Conservation (phyloP, 2,113 vertebrate species). For the Aptenodytes patagonicus region DNA sequence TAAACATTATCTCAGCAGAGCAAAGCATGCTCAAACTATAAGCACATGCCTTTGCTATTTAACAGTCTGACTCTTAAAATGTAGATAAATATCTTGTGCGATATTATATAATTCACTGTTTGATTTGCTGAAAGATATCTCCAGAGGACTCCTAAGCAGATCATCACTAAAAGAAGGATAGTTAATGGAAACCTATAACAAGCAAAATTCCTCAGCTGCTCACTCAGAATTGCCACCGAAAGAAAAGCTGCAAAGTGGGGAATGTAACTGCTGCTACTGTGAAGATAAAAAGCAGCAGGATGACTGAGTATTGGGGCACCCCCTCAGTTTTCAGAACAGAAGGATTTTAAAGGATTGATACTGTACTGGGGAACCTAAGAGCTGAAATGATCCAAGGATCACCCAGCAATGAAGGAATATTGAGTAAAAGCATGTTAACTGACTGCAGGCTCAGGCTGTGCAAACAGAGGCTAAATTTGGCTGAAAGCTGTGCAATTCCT, state of each 20-base stretch:
- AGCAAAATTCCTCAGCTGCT: not conserved
- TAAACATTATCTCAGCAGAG: not conserved
- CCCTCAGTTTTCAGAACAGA: not conserved
- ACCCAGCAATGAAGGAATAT: not conserved
- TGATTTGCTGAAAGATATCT: not conserved
- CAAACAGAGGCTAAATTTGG: not conserved
- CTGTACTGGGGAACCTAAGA: not conserved
- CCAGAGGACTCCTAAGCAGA: not conserved
- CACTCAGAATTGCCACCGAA: not conserved
- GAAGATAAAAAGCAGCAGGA: not conserved
- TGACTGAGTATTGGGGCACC: not conserved
- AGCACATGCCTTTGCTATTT: not conserved
- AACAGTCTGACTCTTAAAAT: not conserved
- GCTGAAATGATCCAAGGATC: not conserved
- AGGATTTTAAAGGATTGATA: not conserved
- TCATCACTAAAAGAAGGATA: not conserved
- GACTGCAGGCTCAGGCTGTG: not conserved
- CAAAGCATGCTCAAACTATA: not conserved
- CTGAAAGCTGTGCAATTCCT: not conserved
- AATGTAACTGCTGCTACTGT: not conserved
- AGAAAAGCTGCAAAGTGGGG: not conserved
- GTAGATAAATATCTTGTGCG: not conserved
- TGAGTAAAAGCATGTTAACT: not conserved
- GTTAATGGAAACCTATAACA: not conserved
- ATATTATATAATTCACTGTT: not conserved